A percentile compares a stretch with the other conserved stretches of the same genome.
Conservation (phyloP, 2,797 vertebrate genomes). For the Eospalax fontanierii region DNA sequence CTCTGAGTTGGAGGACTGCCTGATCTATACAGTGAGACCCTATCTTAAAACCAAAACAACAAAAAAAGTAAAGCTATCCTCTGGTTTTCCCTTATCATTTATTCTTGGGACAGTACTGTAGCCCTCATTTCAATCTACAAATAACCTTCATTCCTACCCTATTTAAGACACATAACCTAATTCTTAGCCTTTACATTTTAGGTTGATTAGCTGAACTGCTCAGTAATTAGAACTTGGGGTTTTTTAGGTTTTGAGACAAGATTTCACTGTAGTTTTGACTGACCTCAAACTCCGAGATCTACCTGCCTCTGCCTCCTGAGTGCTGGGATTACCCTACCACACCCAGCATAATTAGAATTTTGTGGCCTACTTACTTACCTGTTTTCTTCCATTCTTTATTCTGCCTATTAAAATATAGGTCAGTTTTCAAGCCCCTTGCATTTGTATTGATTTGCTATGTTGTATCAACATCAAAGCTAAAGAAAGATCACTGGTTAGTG, state of each 20-base stretch:
- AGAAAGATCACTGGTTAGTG: neutral
- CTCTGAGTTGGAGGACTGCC: too few species aligned
- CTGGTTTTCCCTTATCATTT: conserved; percentile 7
- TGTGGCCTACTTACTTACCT: neutral
- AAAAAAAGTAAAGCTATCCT: conserved; percentile 12
- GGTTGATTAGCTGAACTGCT: conserved; percentile 30
- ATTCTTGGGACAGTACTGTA: neutral
- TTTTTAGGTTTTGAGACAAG: too few species aligned
- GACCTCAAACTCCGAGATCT: too few species aligned
- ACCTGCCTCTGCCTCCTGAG: too few species aligned
- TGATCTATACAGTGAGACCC: too few species aligned
- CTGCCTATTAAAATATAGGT: neutral
- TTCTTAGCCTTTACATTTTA: conserved; percentile 34
- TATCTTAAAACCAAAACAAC: neutral
- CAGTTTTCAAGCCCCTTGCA: conserved; percentile 8
- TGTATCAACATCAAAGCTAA: conserved; percentile 32
- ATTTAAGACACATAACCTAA: neutral
- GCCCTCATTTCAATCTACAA: conserved; percentile 8
- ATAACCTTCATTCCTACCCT: neutral
- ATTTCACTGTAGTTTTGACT: too few species aligned
- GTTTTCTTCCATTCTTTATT: neutral
- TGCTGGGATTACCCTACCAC: too few species aligned
- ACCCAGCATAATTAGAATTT: too few species aligned
- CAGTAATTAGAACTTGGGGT: conserved; percentile 8
- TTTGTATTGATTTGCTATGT: conserved; percentile 1